Evolutionary conservation across 2,113 vertebrate genomes (phyloP), one percentile per base, ranked within the genome.

Genomic region (Ranitomeya variabilis): DNA sequence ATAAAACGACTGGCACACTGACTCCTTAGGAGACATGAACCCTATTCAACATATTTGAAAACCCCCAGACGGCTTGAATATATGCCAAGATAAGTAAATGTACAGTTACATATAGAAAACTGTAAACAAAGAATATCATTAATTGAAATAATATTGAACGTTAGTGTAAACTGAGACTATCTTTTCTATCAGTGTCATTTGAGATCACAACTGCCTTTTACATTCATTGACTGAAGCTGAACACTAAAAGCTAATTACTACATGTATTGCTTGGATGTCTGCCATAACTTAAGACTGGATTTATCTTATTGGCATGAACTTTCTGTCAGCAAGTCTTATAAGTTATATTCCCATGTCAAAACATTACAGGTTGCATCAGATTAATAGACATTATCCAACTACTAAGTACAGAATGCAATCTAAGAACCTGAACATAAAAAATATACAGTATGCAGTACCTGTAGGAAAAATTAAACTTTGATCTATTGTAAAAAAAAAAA

Each of bases 221-320:
- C 51, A 7, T 66, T 79, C 87, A 84, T 89, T 84, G 59, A 89
- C 73, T 78, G 45, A 18, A 51, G 83, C 55, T 83, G 55, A 74
- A 59, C n/a, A 66, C 21, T 67, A 59, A 79, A 78, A 59, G 80
- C 16, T 78, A 84, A 89, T 89, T 77, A 78, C 57, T 14, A 23
- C 71, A 37, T 88, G 59, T 78, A 84, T 54, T 89, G 4, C 77
- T 89, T 89, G 87, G 81, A 67, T 64, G 73, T 37, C 51, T 67
- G 81, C 87, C 87, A 73, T 57, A 52, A n/a, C 23, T 37, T 59
- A 59, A 78, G 80, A n/a, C 71, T 67, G n/a, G 67, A 87, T 87
- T 67, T 87, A 87, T 81, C 31, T 59, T 66, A 55, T 84, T 89
- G 81, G 69, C 81, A 78, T 83, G 31, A 83, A 62, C 79, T 10